phyloP scores from a whole-genome alignment of 2,797 vertebrate species.

The Leuciscus waleckii region DNA sequence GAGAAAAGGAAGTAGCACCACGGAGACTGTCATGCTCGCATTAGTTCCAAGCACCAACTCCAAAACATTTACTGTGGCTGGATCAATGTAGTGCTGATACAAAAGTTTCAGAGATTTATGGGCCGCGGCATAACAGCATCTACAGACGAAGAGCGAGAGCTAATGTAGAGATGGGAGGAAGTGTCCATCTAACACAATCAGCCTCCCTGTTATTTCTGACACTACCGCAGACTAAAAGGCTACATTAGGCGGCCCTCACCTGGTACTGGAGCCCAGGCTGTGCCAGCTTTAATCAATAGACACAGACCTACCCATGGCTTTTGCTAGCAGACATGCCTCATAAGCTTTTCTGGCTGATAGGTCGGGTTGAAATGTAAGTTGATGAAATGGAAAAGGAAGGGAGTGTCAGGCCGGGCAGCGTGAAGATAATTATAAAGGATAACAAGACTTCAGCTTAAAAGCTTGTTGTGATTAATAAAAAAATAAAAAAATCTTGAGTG shows the following conservation, averaged over 20 bases:
- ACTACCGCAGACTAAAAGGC: constrained; percentile 35
- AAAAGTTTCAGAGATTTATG: constrained; percentile 40
- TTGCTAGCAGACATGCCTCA: constrained; percentile 41
- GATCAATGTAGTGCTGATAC: constrained; percentile 50
- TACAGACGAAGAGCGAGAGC: constrained; percentile 9
- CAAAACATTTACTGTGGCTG: constrained; percentile 39
- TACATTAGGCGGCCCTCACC: constrained; percentile 42
- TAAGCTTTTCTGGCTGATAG: constrained; percentile 38
- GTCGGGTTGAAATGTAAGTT: constrained; percentile 18
- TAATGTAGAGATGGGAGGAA: constrained; percentile 38
- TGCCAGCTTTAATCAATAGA: constrained; percentile 54
- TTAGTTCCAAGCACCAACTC: constrained; percentile 21
- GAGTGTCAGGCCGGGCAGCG: constrained; percentile 6
- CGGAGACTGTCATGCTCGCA: not conserved
- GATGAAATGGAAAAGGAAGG: constrained; percentile 44
- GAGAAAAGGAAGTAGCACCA: constrained; percentile 15
- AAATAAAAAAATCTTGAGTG: not conserved
- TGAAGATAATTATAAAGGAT: constrained; percentile 46
- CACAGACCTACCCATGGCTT: constrained; percentile 50
- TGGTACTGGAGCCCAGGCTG: constrained; percentile 24
- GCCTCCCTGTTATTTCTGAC: constrained; percentile 50
- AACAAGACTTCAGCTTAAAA: constrained; percentile 39
- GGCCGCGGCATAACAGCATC: constrained; percentile 28
- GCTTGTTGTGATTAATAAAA: constrained; percentile 30
- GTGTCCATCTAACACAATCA: constrained; percentile 50